Evolutionary conservation across 1,140 invertebrate genomes (phyloP).

Genomic region (Diprion similis): DNA sequence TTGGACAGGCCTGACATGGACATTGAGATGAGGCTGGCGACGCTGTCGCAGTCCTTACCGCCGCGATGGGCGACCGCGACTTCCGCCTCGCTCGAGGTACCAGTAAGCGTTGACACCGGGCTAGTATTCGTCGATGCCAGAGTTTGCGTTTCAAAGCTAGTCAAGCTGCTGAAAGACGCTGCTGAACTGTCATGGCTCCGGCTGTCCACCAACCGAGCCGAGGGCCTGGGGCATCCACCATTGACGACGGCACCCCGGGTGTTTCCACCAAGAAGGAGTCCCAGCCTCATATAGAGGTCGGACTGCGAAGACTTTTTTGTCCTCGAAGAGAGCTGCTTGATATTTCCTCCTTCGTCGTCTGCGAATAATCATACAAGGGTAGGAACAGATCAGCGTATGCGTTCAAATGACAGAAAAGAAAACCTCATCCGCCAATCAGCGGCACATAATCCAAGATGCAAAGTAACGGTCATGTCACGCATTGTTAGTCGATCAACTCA

Average conservation of each 20-base stretch:
- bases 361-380: conserved; percentile 38
- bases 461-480: not conserved
- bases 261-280: conserved; percentile 74
- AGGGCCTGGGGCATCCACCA: conserved; percentile 42
- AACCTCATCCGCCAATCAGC: conserved; percentile 10
- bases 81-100: conserved; percentile 73
- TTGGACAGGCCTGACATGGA: conserved; percentile 78
- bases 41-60: conserved; percentile 62
- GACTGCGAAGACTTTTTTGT: conserved; percentile 68
- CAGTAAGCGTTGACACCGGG: conserved; percentile 86
- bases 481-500: no score
- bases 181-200: conserved; percentile 64
- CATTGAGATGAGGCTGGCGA: conserved; percentile 68
- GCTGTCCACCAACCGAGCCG: conserved; percentile 55
- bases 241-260: conserved; percentile 32
- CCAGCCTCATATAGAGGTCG: conserved; percentile 86
- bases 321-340: conserved; percentile 66
- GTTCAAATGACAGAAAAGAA: conserved; percentile 19
- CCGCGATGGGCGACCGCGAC: conserved; percentile 57
- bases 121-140: conserved; percentile 83
- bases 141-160: conserved; percentile 76
- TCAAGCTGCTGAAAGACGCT: conserved; percentile 73
- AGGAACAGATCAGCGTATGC: conserved; percentile 5
- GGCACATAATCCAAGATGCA: not conserved
- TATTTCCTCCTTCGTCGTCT: conserved; percentile 76